phyloP scores from a whole-genome alignment of 2,888 invertebrate species.

The Metallyticus violacea region DNA sequence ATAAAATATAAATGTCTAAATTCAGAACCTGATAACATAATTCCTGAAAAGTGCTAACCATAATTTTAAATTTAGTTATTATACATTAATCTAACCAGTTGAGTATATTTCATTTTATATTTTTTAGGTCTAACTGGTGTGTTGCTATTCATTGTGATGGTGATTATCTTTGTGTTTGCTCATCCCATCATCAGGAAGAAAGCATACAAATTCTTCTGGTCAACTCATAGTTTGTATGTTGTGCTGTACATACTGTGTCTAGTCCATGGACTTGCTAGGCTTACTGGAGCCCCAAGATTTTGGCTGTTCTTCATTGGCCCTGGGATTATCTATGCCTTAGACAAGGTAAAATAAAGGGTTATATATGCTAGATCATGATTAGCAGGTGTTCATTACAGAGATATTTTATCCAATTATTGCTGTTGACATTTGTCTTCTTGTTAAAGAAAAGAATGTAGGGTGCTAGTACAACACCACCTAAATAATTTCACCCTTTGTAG shows the following conservation, averaged over 20 bases:
- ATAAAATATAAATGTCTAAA: no score
- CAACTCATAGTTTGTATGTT: conserved; percentile 86
- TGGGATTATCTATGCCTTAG: conserved; percentile 82
- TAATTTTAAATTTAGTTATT: no score
- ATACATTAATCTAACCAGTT: no score
- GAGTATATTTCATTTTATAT: neutral
- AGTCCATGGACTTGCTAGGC: conserved; percentile 84
- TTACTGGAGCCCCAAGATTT: conserved; percentile 88
- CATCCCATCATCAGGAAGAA: conserved; percentile 89
- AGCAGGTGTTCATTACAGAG: no score
- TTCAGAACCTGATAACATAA: no score
- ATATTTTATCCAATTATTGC: no score
- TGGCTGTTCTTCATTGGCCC: conserved; percentile 94
- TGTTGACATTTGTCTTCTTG: no score
- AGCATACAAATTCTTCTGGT: conserved; percentile 95
- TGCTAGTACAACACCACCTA: no score
- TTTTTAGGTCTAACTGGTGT: conserved; percentile 79
- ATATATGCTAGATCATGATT: no score
- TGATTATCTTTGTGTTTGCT: conserved; percentile 94
- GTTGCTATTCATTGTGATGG: conserved; percentile 83
- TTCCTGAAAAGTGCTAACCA: no score
- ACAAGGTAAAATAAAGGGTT: conserved; percentile 61
- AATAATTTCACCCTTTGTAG: no score
- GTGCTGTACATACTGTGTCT: conserved; percentile 80
- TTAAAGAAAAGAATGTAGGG: no score